Evolutionary conservation across 2,797 vertebrate species (phyloP).

Genomic region (Danio tinwini): DNA sequence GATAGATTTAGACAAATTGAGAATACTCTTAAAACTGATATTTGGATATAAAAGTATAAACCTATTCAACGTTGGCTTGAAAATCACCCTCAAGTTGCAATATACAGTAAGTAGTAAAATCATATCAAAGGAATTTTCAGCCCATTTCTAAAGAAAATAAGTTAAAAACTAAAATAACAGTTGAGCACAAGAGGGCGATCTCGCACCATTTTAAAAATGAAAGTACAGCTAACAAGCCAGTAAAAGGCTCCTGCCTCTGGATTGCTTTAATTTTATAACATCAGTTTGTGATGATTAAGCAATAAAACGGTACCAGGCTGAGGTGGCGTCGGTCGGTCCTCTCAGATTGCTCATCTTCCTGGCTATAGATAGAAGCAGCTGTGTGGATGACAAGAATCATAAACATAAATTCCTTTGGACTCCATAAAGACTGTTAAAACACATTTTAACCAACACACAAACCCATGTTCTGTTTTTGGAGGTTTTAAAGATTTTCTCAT

Average conservation of each 20-base stretch:
- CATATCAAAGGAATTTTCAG: neutral
- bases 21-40: neutral
- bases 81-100: neutral
- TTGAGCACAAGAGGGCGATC: slow-evolving; percentile 65
- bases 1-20: neutral
- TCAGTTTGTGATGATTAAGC: slow-evolving; percentile 47
- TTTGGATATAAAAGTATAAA: neutral
- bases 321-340: slow-evolving; percentile 69
- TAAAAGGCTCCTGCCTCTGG: neutral
- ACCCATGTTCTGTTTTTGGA: neutral
- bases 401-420: slow-evolving; percentile 6
- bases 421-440: neutral
- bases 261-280: neutral
- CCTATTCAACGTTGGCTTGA: neutral
- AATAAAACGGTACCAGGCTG: slow-evolving; percentile 75
- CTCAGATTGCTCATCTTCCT: slow-evolving; percentile 70
- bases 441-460: neutral
- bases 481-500: neutral
- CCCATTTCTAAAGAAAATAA: neutral
- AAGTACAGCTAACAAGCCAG: neutral
- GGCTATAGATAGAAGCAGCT: slow-evolving; percentile 61
- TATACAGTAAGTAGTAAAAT: neutral
- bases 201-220: slow-evolving; percentile 12
- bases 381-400: slow-evolving; percentile 33
- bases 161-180: neutral